These are phyloP conservation scores for Pungitius pungitius DNA, from an alignment of 2,113 vertebrate species.

Conservation along the genomic window DNA sequence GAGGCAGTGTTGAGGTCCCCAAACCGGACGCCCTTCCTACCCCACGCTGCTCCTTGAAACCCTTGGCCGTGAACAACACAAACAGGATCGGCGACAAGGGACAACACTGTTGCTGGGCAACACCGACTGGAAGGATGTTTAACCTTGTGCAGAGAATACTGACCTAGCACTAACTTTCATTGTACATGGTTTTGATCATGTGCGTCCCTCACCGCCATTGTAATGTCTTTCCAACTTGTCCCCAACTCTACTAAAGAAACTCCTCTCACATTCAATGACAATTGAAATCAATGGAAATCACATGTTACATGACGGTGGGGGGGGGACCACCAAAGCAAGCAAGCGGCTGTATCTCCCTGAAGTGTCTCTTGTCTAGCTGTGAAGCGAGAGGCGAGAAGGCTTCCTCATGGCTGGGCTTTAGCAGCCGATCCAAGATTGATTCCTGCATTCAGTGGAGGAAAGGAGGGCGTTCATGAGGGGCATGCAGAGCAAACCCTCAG, in stretches of 20 bases:
- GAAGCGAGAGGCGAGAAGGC: constrained; percentile 87
- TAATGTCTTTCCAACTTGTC: constrained; percentile 45
- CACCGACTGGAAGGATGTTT: neutral
- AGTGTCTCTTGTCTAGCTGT: constrained; percentile 90
- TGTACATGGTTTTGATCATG: neutral
- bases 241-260: constrained; percentile 77
- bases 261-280: constrained; percentile 87
- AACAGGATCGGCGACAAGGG: too few relatives aligned
- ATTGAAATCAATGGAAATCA: constrained; percentile 79
- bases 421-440: constrained; percentile 85
- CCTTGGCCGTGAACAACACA: too few relatives aligned
- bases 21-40: neutral
- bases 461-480: constrained; percentile 94
- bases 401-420: constrained; percentile 86
- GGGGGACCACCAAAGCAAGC: constrained; percentile 73
- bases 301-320: constrained; percentile 79
- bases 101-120: neutral
- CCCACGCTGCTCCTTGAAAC: neutral
- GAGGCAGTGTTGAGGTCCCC: neutral
- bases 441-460: constrained; percentile 91
- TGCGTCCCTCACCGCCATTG: constrained; percentile 21
- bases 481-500: constrained; percentile 89
- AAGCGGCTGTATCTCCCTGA: constrained; percentile 87
- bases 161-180: neutral
- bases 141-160: neutral